Conservation (phyloP, 1,140 invertebrate species). For the Zophobas morio region DNA sequence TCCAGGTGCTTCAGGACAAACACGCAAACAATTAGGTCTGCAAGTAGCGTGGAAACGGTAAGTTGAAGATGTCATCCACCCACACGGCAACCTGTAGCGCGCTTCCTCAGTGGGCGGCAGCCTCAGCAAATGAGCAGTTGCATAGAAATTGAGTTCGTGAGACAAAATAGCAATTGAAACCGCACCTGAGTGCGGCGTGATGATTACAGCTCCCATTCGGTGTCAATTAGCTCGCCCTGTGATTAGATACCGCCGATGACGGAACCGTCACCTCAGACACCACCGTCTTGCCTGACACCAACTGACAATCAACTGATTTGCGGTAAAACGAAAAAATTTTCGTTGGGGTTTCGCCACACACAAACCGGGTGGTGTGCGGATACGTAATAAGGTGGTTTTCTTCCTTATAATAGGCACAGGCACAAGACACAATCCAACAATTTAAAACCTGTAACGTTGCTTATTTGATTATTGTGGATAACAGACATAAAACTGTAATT, state of each 20-base stretch:
- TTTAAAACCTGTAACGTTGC: constrained; percentile 1
- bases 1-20: neutral
- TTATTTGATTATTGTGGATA: constrained; percentile 36
- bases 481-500: constrained; percentile 21
- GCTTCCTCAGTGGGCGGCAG: constrained; percentile 54
- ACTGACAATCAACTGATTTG: constrained; percentile 37
- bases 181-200: constrained; percentile 60
- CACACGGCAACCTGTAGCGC: constrained; percentile 55
- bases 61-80: constrained; percentile 46
- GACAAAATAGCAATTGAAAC: constrained; percentile 64
- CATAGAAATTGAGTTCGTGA: constrained; percentile 65
- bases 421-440: constrained; percentile 18
- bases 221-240: constrained; percentile 65
- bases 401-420: constrained; percentile 8
- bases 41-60: constrained; percentile 39
- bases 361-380: constrained; percentile 27
- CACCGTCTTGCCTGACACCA: constrained; percentile 2
- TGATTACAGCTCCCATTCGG: constrained; percentile 64
- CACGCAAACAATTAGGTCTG: constrained; percentile 39
- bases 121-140: constrained; percentile 60
- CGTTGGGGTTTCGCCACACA: neutral
- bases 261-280: constrained; percentile 37
- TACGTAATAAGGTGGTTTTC: neutral
- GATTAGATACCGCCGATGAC: constrained; percentile 61
- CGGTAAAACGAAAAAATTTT: constrained; percentile 22